Evolutionary conservation across 2,113 vertebrate species (phyloP), one percentile per base, ranked within the genome.

Genomic region (Rhinogobius similis): DNA sequence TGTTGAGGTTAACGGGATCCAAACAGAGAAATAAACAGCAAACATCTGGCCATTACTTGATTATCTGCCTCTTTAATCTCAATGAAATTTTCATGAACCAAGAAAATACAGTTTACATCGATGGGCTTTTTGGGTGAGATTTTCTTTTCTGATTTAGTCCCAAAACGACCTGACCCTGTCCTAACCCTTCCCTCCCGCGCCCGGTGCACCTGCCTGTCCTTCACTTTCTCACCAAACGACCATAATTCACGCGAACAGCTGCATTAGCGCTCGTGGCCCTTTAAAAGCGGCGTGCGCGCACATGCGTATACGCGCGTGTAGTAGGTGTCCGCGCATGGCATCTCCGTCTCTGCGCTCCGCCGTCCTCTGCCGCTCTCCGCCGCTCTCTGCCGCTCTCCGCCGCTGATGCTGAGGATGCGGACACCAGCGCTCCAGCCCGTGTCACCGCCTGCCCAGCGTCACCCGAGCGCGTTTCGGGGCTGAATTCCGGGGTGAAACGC

Each of bases 361-460:
- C 83, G 88, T 87, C 87, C 87, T 82, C 90, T 87, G 83, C 87
- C 80, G 89, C 79, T 82, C 77, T 77, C 75, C 74, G 78, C 58
- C 10, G 58, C 58, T 29, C n/a, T n/a, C 32, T 36, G 32, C 32
- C 32, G 32, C 32, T 2, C 32, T 36, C 32, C 9, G 32, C 48
- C 23, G 85, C 85, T 86, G 87, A 88, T 86, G 85, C 79, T 63
- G 82, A 77, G 61, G 77, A 79, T 61, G 82, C 86, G 79, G 73
- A 69, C 58, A 61, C 29, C 58, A 38, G 58, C 58, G 29, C 58
- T 38, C 29, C 58, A 1, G 8, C 4, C 27, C 4, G 7, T n/a
- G 10, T 36, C 58, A 56, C 52, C 23, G 4, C 10, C 18, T 1
- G 75, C 76, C 64, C 79, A 63, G 70, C 67, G 70, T 62, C 83